phyloP scores from a whole-genome alignment of 2,797 vertebrate genomes.

The Chlorospingus flavigularis region DNA sequence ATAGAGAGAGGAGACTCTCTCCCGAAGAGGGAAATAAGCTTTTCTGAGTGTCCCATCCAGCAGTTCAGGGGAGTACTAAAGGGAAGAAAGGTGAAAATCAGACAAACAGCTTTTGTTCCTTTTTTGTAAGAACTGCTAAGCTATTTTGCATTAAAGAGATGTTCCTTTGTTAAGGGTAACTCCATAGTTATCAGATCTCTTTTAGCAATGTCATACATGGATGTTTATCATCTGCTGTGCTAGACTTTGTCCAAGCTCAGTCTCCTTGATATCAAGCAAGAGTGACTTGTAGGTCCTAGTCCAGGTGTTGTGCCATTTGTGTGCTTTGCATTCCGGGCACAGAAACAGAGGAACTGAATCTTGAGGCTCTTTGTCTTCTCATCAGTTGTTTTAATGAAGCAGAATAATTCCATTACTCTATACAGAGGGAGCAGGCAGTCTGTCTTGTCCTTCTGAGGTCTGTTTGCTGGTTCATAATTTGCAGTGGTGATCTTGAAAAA shows the following conservation, averaged over 20 bases:
- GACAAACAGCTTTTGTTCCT: background rate
- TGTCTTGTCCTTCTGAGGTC: background rate
- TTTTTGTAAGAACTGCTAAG: background rate
- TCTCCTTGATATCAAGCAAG: background rate
- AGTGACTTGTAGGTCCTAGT: background rate
- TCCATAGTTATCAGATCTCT: background rate
- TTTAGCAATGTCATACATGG: background rate
- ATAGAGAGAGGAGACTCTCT: background rate
- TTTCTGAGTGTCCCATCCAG: background rate
- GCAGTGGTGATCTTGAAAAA: background rate
- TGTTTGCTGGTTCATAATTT: background rate
- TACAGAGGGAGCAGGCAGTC: background rate
- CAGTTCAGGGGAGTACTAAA: background rate
- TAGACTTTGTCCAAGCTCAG: background rate
- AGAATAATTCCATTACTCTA: conserved; percentile 24
- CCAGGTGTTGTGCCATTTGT: background rate
- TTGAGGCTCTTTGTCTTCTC: background rate
- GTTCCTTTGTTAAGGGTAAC: background rate
- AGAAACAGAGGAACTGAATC: background rate
- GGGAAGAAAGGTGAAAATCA: background rate
- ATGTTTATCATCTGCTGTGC: background rate
- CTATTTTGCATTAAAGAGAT: background rate
- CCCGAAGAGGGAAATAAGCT: background rate
- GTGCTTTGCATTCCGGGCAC: background rate
- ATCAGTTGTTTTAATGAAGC: conserved; percentile 3